Evolutionary conservation across 1,140 invertebrate genomes (phyloP).

Genomic region (Heliconius hewitsoni): DNA sequence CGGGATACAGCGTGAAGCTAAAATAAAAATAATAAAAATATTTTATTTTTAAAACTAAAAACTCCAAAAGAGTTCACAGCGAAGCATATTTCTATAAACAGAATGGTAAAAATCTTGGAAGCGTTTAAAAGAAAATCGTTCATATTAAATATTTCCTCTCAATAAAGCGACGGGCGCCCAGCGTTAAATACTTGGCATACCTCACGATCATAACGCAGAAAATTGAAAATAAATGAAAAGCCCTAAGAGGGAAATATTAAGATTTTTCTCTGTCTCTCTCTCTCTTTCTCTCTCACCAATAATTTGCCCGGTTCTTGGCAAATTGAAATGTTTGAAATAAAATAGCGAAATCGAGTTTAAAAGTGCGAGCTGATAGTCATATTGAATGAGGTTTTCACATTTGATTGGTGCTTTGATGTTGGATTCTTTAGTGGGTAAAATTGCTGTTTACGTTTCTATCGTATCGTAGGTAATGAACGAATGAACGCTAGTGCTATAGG

Average conservation of each 20-base stretch:
- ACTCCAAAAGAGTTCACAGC: neutral
- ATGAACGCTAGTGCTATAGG: neutral
- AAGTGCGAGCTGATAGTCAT: conserved; percentile 23
- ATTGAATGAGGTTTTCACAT: conserved; percentile 4
- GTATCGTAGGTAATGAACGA: neutral
- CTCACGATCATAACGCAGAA: conserved; percentile 54
- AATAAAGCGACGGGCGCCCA: conserved; percentile 56
- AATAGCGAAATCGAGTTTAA: conserved; percentile 25
- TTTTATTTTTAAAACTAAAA: too few species aligned
- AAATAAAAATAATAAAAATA: neutral
- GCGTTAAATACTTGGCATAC: conserved; percentile 59
- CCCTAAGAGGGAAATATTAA: conserved; percentile 51
- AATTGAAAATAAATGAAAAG: conserved; percentile 67
- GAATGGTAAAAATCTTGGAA: conserved; percentile 48
- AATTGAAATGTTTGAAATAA: conserved; percentile 41
- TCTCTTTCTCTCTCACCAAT: conserved; percentile 6
- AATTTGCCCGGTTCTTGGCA: conserved; percentile 28
- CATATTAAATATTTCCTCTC: conserved; percentile 73
- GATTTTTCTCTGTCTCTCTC: conserved; percentile 31
- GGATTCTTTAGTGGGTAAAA: neutral
- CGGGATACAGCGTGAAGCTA: too few species aligned
- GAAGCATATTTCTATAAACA: conserved; percentile 15
- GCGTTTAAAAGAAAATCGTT: conserved; percentile 62
- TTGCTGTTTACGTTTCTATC: conserved; percentile 4
- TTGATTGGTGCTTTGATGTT: conserved; percentile 23